Base-by-base conservation (phyloP, 2,888 invertebrate species). In the Rhamphomyia laevipes region DNA sequence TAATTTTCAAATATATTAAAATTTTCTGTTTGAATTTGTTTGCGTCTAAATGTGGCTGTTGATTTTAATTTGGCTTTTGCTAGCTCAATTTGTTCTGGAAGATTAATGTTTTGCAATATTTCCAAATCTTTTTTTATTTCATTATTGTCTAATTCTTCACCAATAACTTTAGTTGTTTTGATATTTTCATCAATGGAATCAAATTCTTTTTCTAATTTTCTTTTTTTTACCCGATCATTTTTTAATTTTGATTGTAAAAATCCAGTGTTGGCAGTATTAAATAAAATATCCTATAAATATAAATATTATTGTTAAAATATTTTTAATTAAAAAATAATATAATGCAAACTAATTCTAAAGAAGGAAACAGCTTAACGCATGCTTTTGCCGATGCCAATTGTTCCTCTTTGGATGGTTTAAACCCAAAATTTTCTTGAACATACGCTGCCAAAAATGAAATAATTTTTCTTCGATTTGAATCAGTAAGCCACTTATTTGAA, bases 211-310 rank as follows among this genome's bases (percentile, higher is more conserved):
- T 43, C 30, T 27, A 43, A 43, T 30, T 43, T 43, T 15, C 30
- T 27, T 43, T 27, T 43, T 43, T 30, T 43, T 23, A 30, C 43
- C 21, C 43, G 27, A 30, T 43, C 43, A 23, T 43, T 43, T 15
- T 43, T 43, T 27, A 43, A 30, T 43, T 30, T 23, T 13, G 23
- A 21, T 43, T 43, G 27, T 23, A 43, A 23, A 43, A 30, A 43
- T 6, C 30, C 43, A 30, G 30, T 43, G 10, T 13, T 23, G 9
- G 17, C 30, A 13, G 23, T 21, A 23, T 43, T 43, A 30, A n/a
- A 13, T 27, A 43, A 12, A 27, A 43, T 11, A 43, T 43, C 43
- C 43, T 43, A 23, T 10, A 43, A 43, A n/a, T 21, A 27, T n/a
- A 43, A 43, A n/a, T 21, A 27, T n/a, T 27, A 43, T 15, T 23